Conservation (phyloP, 2,797 vertebrate genomes). For the Hemitrygon akajei region DNA sequence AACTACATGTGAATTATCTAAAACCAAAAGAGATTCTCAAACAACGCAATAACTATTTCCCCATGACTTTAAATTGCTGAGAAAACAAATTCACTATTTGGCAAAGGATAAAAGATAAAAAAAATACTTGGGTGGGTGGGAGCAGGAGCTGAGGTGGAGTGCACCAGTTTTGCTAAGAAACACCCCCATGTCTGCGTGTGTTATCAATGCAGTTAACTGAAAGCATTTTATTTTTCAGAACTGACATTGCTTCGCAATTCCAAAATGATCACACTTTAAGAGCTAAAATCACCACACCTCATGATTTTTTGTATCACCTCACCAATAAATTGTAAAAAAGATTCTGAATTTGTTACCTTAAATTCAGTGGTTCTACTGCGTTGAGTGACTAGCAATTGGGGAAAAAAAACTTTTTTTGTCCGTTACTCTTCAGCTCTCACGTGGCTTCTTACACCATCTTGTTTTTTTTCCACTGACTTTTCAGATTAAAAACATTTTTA, state of each 20-base stretch:
- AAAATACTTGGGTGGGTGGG: not conserved
- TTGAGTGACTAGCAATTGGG: not conserved
- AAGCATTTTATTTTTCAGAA: not conserved
- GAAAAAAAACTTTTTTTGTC: not conserved
- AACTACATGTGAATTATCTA: not conserved
- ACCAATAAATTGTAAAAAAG: not conserved
- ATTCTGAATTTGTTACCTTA: not conserved
- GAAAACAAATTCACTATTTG: not conserved
- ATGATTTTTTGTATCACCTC: not conserved
- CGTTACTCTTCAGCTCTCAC: not conserved
- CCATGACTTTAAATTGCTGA: not conserved
- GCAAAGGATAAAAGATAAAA: not conserved
- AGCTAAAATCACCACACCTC: not conserved
- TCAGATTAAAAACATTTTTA: not conserved
- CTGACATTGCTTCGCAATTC: not conserved
- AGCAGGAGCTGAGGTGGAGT: not conserved
- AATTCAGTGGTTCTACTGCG: not conserved
- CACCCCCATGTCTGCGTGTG: not conserved
- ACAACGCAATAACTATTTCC: not conserved
- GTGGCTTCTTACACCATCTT: not conserved
- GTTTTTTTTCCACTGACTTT: not conserved
- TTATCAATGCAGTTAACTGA: not conserved
- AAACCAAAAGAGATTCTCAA: not conserved
- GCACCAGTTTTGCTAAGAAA: not conserved
- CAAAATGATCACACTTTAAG: not conserved